Evolutionary conservation across 1,140 invertebrate genomes (phyloP), one percentile per base, ranked within the genome.

Genomic region (Drosophila biarmipes): DNA sequence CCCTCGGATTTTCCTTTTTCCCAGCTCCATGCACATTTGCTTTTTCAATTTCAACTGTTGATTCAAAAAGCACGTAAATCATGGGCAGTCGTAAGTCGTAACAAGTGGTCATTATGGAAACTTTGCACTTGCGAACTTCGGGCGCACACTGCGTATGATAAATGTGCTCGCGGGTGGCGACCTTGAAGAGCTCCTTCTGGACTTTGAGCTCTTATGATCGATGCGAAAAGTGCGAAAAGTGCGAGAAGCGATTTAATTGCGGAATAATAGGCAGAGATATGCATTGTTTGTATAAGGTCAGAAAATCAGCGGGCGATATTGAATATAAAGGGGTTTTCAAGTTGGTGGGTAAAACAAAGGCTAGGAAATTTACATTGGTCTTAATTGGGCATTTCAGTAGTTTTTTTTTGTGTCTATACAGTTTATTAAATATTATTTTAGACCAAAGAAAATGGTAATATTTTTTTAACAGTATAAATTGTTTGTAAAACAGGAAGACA

Each of bases 181-280:
- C 59, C 59, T 64, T 74, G 46, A 29, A 34, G 21, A 31, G 19
- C 21, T 66, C 52, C 34, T 51, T 62, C 48, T 27, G 57, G 31
- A 48, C 69, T 45, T 77, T 71, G 62, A 40, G 59, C 49, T 77
- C 78, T 73, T 79, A 76, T 66, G 82, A 81, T 86, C 73, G 64
- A 80, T 79, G 64, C 49, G 43, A 24, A 12, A 49, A 61, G 66
- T 79, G 64, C 49, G 43, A 24, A 12, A 49, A 61, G 66, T 78
- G 78, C 38, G 75, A 84, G 61, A 21, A 78, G 75, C 71, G 68
- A 72, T 54, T 75, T 81, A 78, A 84, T 80, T 81, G 74, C 80
- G 55, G 64, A 74, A 75, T 67, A 86, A 81, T 58, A n/a, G 52
- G 48, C 31, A 17, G 29, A 67, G 46, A 48, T 37, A 21, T 35